Conservation (phyloP, 2,888 invertebrate genomes). For the Dione vanillae region DNA sequence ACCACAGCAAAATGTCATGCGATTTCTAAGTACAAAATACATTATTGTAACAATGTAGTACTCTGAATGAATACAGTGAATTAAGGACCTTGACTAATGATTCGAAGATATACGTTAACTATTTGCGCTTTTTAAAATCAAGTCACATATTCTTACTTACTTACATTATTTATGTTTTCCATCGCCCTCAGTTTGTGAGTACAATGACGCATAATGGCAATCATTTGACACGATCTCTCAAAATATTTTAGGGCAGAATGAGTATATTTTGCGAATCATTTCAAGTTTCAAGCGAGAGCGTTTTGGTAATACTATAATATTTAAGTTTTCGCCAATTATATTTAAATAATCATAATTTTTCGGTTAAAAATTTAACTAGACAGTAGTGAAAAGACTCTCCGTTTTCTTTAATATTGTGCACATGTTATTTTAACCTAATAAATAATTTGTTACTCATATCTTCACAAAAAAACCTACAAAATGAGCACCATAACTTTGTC, state of each 20-base stretch:
- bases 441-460: too few species aligned
- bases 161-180: background rate
- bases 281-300: constrained; percentile 7
- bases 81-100: constrained; percentile 74
- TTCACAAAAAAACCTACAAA: too few species aligned
- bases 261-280: constrained; percentile 51
- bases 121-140: constrained; percentile 52
- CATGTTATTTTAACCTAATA: too few species aligned
- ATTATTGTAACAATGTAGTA: constrained; percentile 58
- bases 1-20: constrained; percentile 42
- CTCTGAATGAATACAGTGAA: constrained; percentile 49
- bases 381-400: too few species aligned
- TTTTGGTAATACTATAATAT: background rate
- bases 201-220: constrained; percentile 68
- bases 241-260: constrained; percentile 68
- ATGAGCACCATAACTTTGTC: too few species aligned
- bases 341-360: too few species aligned
- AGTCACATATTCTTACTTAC: constrained; percentile 25
- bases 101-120: constrained; percentile 59
- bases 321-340: background rate
- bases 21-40: constrained; percentile 53
- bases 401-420: too few species aligned
- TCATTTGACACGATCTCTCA: constrained; percentile 76
- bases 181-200: constrained; percentile 3
- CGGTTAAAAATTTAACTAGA: too few species aligned